These are phyloP conservation scores for Hypercompe scribonia DNA, from an alignment of 2,888 invertebrate genomes.

Conservation along the genomic window DNA sequence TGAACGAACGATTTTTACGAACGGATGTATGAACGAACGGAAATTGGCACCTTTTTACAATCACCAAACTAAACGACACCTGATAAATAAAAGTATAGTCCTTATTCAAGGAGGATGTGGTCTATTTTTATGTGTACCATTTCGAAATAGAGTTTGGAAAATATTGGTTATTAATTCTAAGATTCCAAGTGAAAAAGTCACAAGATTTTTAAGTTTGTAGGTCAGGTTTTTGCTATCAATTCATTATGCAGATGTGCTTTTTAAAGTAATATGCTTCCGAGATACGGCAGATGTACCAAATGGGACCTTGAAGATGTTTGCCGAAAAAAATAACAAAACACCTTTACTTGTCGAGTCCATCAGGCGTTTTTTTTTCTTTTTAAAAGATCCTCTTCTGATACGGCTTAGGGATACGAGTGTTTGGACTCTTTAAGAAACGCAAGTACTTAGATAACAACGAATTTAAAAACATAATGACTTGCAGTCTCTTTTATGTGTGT, in stretches of 20 bases:
- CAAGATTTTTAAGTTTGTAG: conserved; percentile 74
- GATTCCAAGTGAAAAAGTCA: conserved; percentile 47
- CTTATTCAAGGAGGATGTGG: conserved; percentile 48
- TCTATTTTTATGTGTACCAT: conserved; percentile 33
- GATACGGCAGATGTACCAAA: conserved; percentile 78
- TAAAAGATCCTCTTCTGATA: conserved; percentile 52
- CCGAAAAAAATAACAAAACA: conserved; percentile 75
- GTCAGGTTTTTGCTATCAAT: conserved; percentile 85
- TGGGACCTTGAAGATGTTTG: conserved; percentile 78
- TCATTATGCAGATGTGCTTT: conserved; percentile 83
- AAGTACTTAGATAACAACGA: conserved; percentile 35
- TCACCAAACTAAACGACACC: conserved; percentile 41
- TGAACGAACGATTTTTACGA: conserved; percentile 79
- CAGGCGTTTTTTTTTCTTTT: conserved; percentile 63
- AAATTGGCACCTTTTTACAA: conserved; percentile 84
- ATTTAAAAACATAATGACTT: conserved; percentile 24
- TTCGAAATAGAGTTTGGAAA: not conserved
- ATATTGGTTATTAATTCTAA: conserved; percentile 38
- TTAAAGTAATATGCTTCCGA: conserved; percentile 73
- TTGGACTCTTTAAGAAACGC: conserved; percentile 33
- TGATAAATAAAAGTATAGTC: conserved; percentile 15
- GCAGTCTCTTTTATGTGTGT: conserved; percentile 16
- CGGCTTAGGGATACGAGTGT: conserved; percentile 33
- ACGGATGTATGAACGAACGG: conserved; percentile 81
- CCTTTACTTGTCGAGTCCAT: conserved; percentile 72